These are phyloP conservation scores for Chymomyza caudatula DNA, from an alignment of 2,888 invertebrate genomes.

Conservation along the genomic window DNA sequence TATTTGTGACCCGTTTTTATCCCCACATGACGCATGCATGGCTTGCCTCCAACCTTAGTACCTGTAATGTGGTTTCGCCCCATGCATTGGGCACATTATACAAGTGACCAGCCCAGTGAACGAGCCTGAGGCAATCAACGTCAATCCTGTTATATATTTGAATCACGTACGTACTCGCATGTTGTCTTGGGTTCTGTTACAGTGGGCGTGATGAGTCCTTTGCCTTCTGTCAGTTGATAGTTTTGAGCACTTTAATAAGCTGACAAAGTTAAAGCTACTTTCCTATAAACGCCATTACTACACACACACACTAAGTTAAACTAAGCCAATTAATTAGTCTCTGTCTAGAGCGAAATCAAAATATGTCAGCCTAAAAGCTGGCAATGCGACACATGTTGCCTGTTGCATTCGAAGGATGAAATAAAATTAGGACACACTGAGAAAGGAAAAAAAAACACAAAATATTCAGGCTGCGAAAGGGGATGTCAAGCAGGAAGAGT, in stretches of 20 bases:
- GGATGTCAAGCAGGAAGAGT: conserved; percentile 21
- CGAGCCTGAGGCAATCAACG: conserved; percentile 55
- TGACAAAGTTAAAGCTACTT: conserved; percentile 1
- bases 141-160: conserved; percentile 59
- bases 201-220: conserved; percentile 1
- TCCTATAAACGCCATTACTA: neutral
- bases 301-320: conserved; percentile 33
- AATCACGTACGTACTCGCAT: conserved; percentile 48
- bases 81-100: neutral
- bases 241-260: conserved; percentile 25
- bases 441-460: conserved; percentile 34
- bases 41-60: neutral
- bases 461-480: conserved; percentile 41
- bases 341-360: conserved; percentile 47
- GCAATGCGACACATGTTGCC: conserved; percentile 33
- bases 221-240: conserved; percentile 53
- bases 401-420: conserved; percentile 56
- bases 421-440: conserved; percentile 37
- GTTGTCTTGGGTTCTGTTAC: conserved; percentile 11
- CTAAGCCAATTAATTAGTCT: conserved; percentile 66
- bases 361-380: conserved; percentile 52
- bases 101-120: neutral
- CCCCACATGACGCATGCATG: neutral
- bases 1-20: neutral
- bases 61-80: neutral